A percentile compares a stretch with the other conserved stretches of the same genome.
phyloP scores from a whole-genome alignment of 2,797 vertebrate species.

The Sternotherus odoratus region DNA sequence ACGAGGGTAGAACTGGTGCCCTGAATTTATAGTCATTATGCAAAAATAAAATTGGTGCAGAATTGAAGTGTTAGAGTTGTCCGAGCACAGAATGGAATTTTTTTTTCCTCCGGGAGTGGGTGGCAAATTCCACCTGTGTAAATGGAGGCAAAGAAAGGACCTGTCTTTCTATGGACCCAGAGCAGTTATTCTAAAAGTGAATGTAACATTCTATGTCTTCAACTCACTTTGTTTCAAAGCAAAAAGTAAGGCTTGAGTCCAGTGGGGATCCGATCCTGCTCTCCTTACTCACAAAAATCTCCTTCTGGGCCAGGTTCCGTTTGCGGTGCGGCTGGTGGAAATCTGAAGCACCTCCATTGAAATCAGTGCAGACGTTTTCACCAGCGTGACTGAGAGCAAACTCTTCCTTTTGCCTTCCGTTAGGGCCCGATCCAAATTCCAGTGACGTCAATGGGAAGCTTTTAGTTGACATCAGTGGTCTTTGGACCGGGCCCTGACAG shows the following conservation, averaged over 20 bases:
- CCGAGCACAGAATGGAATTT: background rate
- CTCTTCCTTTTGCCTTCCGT: background rate
- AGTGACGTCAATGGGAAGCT: background rate
- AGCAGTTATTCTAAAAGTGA: slow-evolving; percentile 15
- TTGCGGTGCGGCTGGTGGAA: background rate
- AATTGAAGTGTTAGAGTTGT: background rate
- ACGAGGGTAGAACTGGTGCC: background rate
- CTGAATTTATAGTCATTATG: slow-evolving; percentile 52
- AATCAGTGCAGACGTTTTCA: background rate
- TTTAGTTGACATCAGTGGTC: background rate
- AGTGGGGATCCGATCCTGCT: background rate
- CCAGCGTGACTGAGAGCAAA: background rate
- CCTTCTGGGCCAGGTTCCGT: background rate
- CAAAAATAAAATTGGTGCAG: slow-evolving; percentile 12
- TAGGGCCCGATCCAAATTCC: background rate
- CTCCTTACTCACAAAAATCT: background rate
- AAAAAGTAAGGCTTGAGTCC: background rate
- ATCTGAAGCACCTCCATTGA: background rate
- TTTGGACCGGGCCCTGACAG: background rate
- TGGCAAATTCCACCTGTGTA: background rate
- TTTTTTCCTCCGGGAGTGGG: background rate
- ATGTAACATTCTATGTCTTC: background rate
- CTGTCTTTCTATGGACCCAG: background rate
- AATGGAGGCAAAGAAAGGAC: background rate
- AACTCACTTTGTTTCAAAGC: background rate